Evolutionary conservation across 2,888 invertebrate genomes (phyloP).

Genomic region (Euplexia lucipara): DNA sequence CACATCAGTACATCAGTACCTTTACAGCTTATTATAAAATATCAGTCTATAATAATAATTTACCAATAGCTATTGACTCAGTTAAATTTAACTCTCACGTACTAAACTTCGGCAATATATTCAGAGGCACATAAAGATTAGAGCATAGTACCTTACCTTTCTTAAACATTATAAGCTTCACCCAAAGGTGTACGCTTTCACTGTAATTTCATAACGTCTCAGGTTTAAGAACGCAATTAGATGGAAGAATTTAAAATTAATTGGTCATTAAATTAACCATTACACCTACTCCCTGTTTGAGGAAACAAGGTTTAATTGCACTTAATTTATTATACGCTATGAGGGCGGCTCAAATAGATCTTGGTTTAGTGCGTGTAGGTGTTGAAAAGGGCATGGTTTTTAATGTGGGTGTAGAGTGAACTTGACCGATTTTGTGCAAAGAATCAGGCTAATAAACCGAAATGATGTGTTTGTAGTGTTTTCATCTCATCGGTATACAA

Average conservation of each 20-base stretch:
- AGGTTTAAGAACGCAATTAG: constrained; percentile 34
- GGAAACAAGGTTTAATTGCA: constrained; percentile 33
- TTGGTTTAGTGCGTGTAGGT: not conserved
- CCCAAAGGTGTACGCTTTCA: constrained; percentile 20
- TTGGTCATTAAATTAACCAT: constrained; percentile 46
- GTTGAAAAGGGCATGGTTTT: not conserved
- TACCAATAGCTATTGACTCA: not conserved
- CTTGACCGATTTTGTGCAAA: too few species aligned
- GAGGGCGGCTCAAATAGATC: constrained; percentile 5
- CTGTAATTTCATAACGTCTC: constrained; percentile 36
- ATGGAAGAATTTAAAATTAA: constrained; percentile 48
- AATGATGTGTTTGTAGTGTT: too few species aligned
- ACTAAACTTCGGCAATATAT: constrained; percentile 5
- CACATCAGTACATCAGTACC: too few species aligned
- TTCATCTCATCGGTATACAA: too few species aligned
- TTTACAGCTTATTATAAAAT: too few species aligned
- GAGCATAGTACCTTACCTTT: too few species aligned
- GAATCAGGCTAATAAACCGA: too few species aligned
- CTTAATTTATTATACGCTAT: constrained; percentile 21
- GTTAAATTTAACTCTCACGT: not conserved
- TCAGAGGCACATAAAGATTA: constrained; percentile 2
- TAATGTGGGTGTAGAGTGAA: too few species aligned
- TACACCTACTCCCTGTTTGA: constrained; percentile 15
- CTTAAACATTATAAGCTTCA: not conserved
- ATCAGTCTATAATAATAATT: too few species aligned